Conservation (phyloP, 1,140 invertebrate genomes). For the Archivesica marissinica region DNA sequence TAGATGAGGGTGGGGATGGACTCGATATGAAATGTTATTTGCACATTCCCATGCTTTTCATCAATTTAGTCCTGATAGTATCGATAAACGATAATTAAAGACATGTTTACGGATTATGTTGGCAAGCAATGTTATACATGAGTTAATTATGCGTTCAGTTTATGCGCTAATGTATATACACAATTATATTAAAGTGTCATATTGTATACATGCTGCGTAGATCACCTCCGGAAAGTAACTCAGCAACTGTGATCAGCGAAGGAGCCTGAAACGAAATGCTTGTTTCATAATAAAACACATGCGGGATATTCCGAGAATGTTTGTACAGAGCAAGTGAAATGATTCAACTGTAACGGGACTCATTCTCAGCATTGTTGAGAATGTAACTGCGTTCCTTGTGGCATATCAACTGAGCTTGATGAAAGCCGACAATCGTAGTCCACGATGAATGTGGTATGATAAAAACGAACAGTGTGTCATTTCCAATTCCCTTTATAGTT, state of each 20-base stretch:
- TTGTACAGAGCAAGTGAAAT: conserved; percentile 12
- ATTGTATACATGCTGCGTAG: no score
- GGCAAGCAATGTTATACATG: no score
- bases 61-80: no score
- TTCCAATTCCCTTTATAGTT: conserved; percentile 19
- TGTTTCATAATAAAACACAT: conserved; percentile 43
- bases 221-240: no score
- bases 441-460: neutral
- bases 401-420: neutral
- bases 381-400: neutral
- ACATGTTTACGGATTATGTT: no score
- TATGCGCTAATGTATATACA: no score
- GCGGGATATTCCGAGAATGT: conserved; percentile 17
- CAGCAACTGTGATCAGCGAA: neutral
- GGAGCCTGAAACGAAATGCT: conserved; percentile 6
- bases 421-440: neutral
- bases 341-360: neutral
- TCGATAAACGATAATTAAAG: no score
- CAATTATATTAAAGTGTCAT: no score
- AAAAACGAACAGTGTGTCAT: conserved; percentile 40
- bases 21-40: no score
- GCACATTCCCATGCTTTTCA: no score
- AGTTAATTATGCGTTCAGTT: no score
- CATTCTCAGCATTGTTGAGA: neutral
- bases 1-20: no score